phyloP scores from a whole-genome alignment of 2,888 invertebrate species.

The Pseudoips prasinana region DNA sequence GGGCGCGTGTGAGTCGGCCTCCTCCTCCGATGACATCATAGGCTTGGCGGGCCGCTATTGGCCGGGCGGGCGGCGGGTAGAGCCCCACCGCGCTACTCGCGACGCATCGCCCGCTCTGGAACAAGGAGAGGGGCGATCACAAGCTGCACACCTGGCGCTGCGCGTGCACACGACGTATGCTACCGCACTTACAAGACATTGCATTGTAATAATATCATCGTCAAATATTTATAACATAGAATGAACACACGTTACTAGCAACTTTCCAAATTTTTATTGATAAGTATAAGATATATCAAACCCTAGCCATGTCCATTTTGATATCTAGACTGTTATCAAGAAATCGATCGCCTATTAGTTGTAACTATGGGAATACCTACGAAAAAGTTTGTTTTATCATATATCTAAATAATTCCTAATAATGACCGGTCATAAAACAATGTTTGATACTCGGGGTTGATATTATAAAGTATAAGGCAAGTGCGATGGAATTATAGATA shows the following conservation, averaged over 20 bases:
- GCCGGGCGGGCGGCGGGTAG: slow-evolving; percentile 86
- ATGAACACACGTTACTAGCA: slow-evolving; percentile 32
- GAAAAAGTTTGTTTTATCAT: slow-evolving; percentile 27
- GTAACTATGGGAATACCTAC: too few relatives aligned
- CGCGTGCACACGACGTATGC: slow-evolving; percentile 36
- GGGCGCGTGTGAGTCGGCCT: slow-evolving; percentile 96
- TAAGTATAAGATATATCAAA: too few relatives aligned
- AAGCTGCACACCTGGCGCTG: slow-evolving; percentile 67
- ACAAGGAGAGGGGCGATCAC: slow-evolving; percentile 70
- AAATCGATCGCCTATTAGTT: too few relatives aligned
- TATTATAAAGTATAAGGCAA: too few relatives aligned
- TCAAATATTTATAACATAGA: slow-evolving; percentile 6
- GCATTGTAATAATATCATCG: slow-evolving; percentile 8
- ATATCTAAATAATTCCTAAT: slow-evolving; percentile 40
- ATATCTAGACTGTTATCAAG: too few relatives aligned
- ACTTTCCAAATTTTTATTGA: slow-evolving; percentile 41
- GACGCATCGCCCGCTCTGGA: slow-evolving; percentile 79
- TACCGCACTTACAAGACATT: slow-evolving; percentile 19
- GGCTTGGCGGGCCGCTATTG: slow-evolving; percentile 91
- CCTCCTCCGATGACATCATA: slow-evolving; percentile 99
- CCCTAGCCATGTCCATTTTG: too few relatives aligned
- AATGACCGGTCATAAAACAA: slow-evolving; percentile 46
- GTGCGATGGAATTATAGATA: slow-evolving; percentile 39
- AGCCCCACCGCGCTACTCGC: slow-evolving; percentile 77
- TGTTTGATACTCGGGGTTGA: slow-evolving; percentile 37